Evolutionary conservation across 1,140 invertebrate species (phyloP).

Genomic region (Meteorus sp.): DNA sequence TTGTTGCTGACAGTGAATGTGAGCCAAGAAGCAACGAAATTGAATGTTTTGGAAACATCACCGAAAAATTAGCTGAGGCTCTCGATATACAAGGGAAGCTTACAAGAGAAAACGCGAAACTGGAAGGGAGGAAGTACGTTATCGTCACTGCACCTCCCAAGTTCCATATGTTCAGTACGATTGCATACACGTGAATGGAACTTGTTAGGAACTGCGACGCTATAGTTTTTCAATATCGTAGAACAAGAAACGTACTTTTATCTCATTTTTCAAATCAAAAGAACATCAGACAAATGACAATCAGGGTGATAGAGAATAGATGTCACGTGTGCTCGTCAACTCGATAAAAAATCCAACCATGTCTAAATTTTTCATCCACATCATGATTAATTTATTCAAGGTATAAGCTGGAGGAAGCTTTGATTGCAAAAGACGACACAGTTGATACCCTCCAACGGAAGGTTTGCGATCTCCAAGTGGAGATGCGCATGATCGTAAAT

Average conservation of each 20-base stretch:
- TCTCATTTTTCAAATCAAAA: too few relatives aligned
- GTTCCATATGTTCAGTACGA: too few relatives aligned
- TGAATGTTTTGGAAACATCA: slow-evolving; percentile 47
- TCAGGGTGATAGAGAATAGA: slow-evolving; percentile 7
- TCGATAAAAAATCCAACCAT: not conserved
- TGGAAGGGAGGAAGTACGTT: slow-evolving; percentile 62
- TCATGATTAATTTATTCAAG: slow-evolving; percentile 38
- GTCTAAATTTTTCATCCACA: not conserved
- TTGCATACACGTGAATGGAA: too few relatives aligned
- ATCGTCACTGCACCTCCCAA: not conserved
- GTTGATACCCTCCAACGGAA: slow-evolving; percentile 56
- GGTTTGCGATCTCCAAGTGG: slow-evolving; percentile 55
- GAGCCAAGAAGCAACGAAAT: slow-evolving; percentile 23
- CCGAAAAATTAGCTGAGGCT: slow-evolving; percentile 61
- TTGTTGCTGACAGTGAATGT: slow-evolving; percentile 43
- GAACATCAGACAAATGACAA: slow-evolving; percentile 8
- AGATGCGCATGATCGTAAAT: slow-evolving; percentile 49
- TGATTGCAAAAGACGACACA: slow-evolving; percentile 56
- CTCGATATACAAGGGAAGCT: slow-evolving; percentile 67
- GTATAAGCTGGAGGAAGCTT: slow-evolving; percentile 59
- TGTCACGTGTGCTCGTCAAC: not conserved
- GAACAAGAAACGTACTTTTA: too few relatives aligned
- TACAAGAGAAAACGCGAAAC: slow-evolving; percentile 63
- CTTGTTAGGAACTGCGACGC: too few relatives aligned
- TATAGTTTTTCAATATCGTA: too few relatives aligned